These are phyloP conservation scores for Eubasilissa regina DNA, from an alignment of 1,140 invertebrate genomes.

Conservation along the genomic window DNA sequence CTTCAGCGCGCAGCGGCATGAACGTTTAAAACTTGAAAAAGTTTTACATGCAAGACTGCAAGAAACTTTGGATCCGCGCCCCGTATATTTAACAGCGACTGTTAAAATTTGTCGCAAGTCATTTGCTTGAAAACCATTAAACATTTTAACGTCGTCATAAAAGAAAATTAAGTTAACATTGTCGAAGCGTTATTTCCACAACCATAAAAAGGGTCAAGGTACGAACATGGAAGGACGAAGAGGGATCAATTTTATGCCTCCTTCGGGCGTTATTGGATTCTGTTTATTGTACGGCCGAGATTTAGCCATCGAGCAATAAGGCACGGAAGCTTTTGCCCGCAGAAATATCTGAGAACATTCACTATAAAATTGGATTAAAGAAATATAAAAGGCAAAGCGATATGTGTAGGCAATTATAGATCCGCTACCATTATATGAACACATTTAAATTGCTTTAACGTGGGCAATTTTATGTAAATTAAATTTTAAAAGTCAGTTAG, in stretches of 20 bases:
- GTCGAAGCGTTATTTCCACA: slow-evolving; percentile 51
- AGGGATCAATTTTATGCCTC: slow-evolving; percentile 56
- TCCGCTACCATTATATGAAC: no score
- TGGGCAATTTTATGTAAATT: no score
- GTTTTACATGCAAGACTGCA: not conserved
- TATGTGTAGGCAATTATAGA: no score
- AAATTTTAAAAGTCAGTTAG: no score
- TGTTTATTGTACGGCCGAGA: slow-evolving; percentile 53
- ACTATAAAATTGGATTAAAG: not conserved
- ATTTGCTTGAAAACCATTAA: slow-evolving; percentile 56
- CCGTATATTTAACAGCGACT: not conserved
- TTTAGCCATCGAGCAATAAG: slow-evolving; percentile 29
- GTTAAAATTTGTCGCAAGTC: slow-evolving; percentile 47
- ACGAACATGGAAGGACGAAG: slow-evolving; percentile 24
- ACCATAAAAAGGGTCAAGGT: slow-evolving; percentile 51
- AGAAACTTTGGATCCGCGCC: slow-evolving; percentile 3
- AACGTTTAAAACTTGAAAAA: not conserved
- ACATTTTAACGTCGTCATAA: slow-evolving; percentile 54
- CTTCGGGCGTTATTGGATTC: slow-evolving; percentile 52
- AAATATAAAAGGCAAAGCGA: not conserved
- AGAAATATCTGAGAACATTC: not conserved
- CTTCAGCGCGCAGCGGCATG: no score
- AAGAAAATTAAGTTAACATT: slow-evolving; percentile 58
- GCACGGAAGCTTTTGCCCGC: not conserved
- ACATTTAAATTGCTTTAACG: no score